A percentile compares a stretch with the other conserved stretches of the same genome.
These are phyloP conservation scores for Conger conger DNA, from an alignment of 2,113 vertebrate species.

Conservation along the genomic window DNA sequence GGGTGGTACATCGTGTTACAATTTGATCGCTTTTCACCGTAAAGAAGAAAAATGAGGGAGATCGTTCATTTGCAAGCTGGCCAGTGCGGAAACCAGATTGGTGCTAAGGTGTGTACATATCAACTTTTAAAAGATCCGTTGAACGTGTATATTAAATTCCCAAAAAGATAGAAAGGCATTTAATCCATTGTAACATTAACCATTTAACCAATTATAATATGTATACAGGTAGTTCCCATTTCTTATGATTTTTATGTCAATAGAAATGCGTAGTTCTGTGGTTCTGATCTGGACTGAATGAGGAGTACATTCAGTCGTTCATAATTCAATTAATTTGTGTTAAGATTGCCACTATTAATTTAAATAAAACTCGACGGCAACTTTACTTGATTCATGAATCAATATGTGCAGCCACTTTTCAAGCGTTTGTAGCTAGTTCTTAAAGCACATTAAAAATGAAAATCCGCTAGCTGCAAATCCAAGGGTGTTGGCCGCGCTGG, in stretches of 20 bases:
- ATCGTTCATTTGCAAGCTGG: constrained; percentile 79
- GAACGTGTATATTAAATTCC: neutral
- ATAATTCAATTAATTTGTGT: no score
- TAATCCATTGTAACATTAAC: neutral
- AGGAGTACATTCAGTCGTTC: no score
- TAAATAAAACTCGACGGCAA: no score
- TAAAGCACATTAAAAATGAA: neutral
- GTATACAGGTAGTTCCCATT: no score
- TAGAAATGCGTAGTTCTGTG: neutral
- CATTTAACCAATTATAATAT: no score
- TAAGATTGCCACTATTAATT: no score
- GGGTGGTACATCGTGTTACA: neutral
- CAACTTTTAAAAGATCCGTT: neutral
- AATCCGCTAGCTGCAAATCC: neutral
- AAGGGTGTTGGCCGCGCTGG: constrained; percentile 19
- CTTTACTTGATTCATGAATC: neutral
- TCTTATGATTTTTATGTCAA: neutral
- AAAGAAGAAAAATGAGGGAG: constrained; percentile 65
- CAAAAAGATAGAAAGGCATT: neutral
- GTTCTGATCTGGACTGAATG: no score
- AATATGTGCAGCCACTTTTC: neutral
- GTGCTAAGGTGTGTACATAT: constrained; percentile 66
- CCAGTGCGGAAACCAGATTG: constrained; percentile 79
- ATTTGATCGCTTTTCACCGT: neutral
- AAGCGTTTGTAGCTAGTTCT: neutral